Evolutionary conservation across 2,888 invertebrate species (phyloP), one percentile per base, ranked within the genome.

Genomic region (Cephalotes varians): DNA sequence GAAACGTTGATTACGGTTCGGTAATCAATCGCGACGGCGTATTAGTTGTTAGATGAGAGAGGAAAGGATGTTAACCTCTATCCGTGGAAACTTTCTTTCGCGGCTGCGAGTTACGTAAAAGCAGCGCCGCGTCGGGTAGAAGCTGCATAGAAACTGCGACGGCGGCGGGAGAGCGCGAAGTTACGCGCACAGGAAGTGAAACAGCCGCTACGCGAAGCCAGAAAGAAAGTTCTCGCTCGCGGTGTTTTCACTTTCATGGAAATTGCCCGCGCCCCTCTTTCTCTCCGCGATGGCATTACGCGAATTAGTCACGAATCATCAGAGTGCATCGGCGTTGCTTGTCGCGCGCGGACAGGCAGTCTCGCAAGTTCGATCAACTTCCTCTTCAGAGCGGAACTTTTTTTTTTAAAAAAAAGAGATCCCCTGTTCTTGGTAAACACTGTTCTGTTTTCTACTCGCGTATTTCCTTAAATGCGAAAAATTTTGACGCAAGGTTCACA

Each of bases 161-260:
- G 87, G 71, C 60, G 83, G 74, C 80, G 49, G 86, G 85, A 82
- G 91, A 91, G 92, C 87, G 91, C 88, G 91, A 94, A 90, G 93
- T 94, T 94, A 94, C 93, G 94, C 93, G 92, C 94, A 91, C 94
- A 94, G 94, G 94, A 94, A 94, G 94, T 94, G 94, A 94, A 94
- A 94, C 93, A 94, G 92, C 92, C n/a, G 28, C 92, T 28, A 89
- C 90, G 88, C 86, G 85, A 85, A 88, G 88, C 90, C 90, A 92
- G 94, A 94, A 94, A 94, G 94, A 94, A 94, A 94, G 94, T 94
- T 94, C 93, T 94, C 93, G 92, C 93, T 93, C 90, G n/a, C n/a
- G 88, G 83, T 89, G 93, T 94, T 94, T 94, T 94, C 94, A 94
- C 94, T 94, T 94, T 94, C 94, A 93, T 93, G 93, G 92, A 94